phyloP scores from a whole-genome alignment of 2,888 invertebrate genomes.

The Calameuta filiformis region DNA sequence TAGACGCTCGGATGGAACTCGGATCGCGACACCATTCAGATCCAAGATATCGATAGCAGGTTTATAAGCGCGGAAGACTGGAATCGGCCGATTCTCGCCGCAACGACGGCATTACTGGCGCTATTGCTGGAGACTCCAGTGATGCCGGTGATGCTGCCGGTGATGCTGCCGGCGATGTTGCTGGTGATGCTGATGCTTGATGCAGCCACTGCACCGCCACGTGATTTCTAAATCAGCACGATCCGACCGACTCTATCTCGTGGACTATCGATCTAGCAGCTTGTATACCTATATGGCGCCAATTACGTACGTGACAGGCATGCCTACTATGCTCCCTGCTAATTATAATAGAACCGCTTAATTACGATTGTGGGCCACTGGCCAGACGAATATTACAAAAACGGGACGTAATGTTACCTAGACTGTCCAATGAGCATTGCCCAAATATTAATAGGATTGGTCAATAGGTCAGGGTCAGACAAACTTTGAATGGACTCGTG shows the following conservation, averaged over 20 bases:
- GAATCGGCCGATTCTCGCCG: neutral
- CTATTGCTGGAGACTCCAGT: neutral
- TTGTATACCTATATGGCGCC: constrained; percentile 34
- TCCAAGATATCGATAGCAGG: neutral
- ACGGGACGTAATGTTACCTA: neutral
- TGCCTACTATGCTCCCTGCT: constrained; percentile 36
- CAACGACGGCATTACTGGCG: neutral
- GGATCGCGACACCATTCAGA: constrained; percentile 1
- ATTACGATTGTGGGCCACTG: constrained; percentile 27
- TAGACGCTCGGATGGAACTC: neutral
- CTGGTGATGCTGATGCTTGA: neutral
- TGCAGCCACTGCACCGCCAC: constrained; percentile 12
- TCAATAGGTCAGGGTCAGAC: neutral
- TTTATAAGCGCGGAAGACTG: neutral
- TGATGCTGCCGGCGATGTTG: no score
- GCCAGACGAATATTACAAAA: neutral
- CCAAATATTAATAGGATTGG: neutral
- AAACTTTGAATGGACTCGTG: neutral
- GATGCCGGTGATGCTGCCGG: neutral
- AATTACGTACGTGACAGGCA: constrained; percentile 40
- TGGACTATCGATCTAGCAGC: constrained; percentile 4
- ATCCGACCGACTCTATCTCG: constrained; percentile 13
- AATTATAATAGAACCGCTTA: constrained; percentile 48
- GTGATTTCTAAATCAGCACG: constrained; percentile 29
- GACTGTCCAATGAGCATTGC: neutral